These are phyloP conservation scores for Chionomys nivalis DNA, from an alignment of 2,113 vertebrate species.

Conservation along the genomic window DNA sequence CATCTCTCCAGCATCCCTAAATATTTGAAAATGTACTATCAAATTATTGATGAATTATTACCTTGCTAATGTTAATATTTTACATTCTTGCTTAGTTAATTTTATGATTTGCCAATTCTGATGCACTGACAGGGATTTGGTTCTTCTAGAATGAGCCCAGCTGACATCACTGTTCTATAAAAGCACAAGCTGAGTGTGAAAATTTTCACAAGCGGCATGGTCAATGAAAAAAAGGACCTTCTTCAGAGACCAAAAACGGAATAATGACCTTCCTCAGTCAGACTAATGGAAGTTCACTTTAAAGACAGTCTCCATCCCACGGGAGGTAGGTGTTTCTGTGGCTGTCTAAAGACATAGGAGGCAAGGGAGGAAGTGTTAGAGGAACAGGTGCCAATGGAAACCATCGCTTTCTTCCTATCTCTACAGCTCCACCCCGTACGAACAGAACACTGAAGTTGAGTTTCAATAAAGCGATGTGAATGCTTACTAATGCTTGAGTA, in stretches of 20 bases:
- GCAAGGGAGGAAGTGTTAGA: background rate
- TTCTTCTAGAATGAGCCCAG: background rate
- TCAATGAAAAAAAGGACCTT: background rate
- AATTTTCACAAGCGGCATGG: background rate
- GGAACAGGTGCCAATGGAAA: background rate
- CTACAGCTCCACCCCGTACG: background rate
- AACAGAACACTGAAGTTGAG: background rate
- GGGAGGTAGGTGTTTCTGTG: background rate
- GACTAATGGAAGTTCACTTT: background rate
- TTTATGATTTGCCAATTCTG: background rate
- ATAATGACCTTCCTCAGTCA: background rate
- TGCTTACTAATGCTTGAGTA: slow-evolving; percentile 16
- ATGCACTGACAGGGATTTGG: background rate
- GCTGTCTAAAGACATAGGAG: background rate
- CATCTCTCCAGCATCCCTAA: background rate
- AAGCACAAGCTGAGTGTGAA: background rate
- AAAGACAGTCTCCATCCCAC: background rate
- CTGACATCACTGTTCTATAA: too few species aligned
- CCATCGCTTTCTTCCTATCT: background rate
- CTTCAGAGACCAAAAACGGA: background rate
- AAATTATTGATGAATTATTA: background rate
- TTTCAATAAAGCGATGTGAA: slow-evolving; percentile 49
- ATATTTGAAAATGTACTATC: background rate
- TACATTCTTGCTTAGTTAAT: background rate
- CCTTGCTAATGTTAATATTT: background rate